These are phyloP conservation scores for Noturus placidus DNA, from an alignment of 2,113 vertebrate species.

Conservation along the genomic window DNA sequence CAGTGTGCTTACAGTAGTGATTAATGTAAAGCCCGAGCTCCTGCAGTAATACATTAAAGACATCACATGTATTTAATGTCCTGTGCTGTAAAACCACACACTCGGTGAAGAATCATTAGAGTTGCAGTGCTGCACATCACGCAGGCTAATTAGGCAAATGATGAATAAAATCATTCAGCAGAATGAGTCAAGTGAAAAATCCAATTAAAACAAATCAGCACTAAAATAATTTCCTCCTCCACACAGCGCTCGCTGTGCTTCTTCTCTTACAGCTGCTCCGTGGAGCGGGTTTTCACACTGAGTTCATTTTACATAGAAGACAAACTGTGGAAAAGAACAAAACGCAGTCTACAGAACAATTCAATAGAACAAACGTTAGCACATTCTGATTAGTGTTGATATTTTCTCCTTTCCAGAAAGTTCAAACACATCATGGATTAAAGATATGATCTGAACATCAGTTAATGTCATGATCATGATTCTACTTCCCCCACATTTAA, in stretches of 20 bases:
- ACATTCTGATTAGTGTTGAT: not conserved
- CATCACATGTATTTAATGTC: conserved; percentile 11
- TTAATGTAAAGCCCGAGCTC: not conserved
- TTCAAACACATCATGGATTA: not conserved
- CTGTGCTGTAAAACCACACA: conserved; percentile 36
- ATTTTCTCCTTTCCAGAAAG: not conserved
- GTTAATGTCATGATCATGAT: not conserved
- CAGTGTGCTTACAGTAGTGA: not conserved
- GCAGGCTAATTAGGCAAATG: conserved; percentile 45
- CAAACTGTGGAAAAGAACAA: not conserved
- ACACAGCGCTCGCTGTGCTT: not conserved
- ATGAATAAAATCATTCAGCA: conserved; percentile 44
- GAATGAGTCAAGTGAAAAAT: conserved; percentile 41
- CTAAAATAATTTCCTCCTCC: conserved; percentile 38
- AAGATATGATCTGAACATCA: not conserved
- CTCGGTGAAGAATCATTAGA: conserved; percentile 45
- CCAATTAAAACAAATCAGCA: conserved; percentile 27
- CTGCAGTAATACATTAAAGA: conserved; percentile 9
- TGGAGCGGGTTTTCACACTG: not conserved
- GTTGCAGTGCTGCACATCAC: conserved; percentile 38
- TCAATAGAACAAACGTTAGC: not conserved
- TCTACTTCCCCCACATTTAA: not conserved
- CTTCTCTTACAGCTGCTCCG: not conserved
- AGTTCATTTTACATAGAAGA: not conserved
- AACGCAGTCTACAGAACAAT: not conserved